Evolutionary conservation across 1,140 invertebrate species (phyloP), one percentile per base, ranked within the genome.

Genomic region (Drosophila arawakana): DNA sequence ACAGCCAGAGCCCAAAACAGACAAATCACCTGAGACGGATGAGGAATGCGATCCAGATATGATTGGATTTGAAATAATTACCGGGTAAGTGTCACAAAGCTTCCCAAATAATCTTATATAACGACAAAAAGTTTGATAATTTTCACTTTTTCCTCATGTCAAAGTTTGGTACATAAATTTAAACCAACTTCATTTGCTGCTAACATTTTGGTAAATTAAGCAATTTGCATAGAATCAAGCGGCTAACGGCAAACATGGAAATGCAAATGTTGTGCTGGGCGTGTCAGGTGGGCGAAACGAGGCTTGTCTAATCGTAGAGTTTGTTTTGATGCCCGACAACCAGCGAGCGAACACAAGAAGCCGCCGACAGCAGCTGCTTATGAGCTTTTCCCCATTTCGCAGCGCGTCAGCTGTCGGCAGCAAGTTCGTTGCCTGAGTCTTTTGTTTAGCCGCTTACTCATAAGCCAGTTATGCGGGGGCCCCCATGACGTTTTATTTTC

Each of bases 51-150:
- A 97, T 92, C 95, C 96, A 59, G 96, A 97, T 93, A 97, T 97
- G 95, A 96, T 97, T 76, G 96, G 96, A 78, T 98, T 98, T 92
- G 97, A 98, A 93, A 94, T 98, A 68, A 95, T 98, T 80, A 98
- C 97, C 73, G 97, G 97, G 94, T 94, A 92, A 94, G 91, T 81
- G 46, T 54, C 63, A 63, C 41, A 69, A 70, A 50, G 62, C 46
- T 63, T 46, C 62, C 52, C 15, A 55, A 47, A 41, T 11, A 57
- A 9, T 8, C 76, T 83, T 72, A 84, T 25, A 69, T 69, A 80
- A 83, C 50, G 9, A 49, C 63, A 73, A 1, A 81, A 75, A 54
- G 58, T 54, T 44, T 2, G 1, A 57, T 69, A 68, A 70, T 54
- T 78, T 84, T 78, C 82, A 86, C 71, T 86, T 86, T 86, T 15